These are phyloP conservation scores for Heptranchias perlo DNA, from an alignment of 2,113 vertebrate genomes.

Conservation along the genomic window DNA sequence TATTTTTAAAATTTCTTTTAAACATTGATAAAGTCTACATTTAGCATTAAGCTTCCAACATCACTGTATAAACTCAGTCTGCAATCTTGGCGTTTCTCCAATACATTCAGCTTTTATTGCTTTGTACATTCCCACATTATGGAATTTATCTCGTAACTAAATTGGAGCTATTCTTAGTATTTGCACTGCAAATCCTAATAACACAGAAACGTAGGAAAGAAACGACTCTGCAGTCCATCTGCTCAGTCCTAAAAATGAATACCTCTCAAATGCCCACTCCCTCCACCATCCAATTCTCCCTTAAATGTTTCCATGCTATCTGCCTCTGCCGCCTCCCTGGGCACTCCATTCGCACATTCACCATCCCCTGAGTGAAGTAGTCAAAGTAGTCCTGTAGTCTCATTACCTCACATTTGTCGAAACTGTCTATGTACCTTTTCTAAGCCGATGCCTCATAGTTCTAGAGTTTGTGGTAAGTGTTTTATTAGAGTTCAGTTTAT, in stretches of 20 bases:
- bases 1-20: neutral
- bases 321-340: neutral
- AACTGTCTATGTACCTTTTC: neutral
- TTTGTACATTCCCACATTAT: neutral
- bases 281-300: neutral
- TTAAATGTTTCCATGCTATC: neutral
- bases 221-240: neutral
- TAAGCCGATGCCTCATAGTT: too few relatives aligned
- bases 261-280: neutral
- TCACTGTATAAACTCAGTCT: neutral
- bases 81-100: neutral
- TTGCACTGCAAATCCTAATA: neutral
- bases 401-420: neutral
- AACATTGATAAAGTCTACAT: neutral
- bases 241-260: neutral
- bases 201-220: neutral
- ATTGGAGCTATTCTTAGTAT: neutral
- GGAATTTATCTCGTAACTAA: neutral
- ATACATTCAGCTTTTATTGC: neutral
- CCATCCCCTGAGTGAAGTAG: neutral
- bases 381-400: neutral
- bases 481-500: neutral
- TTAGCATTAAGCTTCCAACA: neutral
- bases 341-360: neutral
- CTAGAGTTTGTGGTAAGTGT: neutral